Evolutionary conservation across 53 echinoderm and acorn worm species (phyloP).

Genomic region (Astropecten irregularis): DNA sequence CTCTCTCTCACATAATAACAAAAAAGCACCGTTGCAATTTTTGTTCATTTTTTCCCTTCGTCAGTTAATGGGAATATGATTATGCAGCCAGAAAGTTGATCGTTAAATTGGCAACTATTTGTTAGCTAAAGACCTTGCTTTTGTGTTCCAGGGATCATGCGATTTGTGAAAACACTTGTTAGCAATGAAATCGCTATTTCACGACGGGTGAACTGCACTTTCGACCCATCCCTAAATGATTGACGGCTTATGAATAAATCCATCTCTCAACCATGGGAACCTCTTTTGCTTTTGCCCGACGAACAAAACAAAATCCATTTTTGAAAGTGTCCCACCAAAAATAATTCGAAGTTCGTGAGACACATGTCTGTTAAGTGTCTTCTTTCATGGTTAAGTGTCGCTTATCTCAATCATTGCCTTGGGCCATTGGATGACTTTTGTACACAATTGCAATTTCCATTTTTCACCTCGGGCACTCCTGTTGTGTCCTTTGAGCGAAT

Average conservation of each 20-base stretch:
- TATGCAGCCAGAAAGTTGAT: not conserved
- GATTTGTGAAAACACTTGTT: not conserved
- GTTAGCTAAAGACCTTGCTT: slow-evolving; percentile 6
- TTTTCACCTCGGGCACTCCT: too few relatives aligned
- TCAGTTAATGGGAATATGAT: slow-evolving; percentile 5
- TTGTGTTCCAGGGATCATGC: not conserved
- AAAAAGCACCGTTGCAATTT: not conserved
- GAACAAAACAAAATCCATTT: too few relatives aligned
- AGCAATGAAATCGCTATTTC: not conserved
- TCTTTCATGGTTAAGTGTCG: too few relatives aligned
- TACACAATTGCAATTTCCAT: too few relatives aligned
- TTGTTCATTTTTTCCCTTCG: not conserved
- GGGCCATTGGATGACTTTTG: too few relatives aligned
- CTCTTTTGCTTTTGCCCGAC: not conserved
- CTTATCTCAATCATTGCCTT: too few relatives aligned
- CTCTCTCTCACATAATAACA: too few relatives aligned
- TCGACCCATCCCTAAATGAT: not conserved
- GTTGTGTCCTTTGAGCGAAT: too few relatives aligned
- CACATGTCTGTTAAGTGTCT: too few relatives aligned
- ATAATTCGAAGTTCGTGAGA: too few relatives aligned
- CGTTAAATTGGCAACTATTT: slow-evolving; percentile 25
- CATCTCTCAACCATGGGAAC: not conserved
- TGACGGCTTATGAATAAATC: slow-evolving; percentile 22
- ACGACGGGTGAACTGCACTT: slow-evolving; percentile 11
- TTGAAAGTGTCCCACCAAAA: too few relatives aligned